Evolutionary conservation across 2,888 invertebrate genomes (phyloP).

Genomic region (Hermaeophaga mercurialis): DNA sequence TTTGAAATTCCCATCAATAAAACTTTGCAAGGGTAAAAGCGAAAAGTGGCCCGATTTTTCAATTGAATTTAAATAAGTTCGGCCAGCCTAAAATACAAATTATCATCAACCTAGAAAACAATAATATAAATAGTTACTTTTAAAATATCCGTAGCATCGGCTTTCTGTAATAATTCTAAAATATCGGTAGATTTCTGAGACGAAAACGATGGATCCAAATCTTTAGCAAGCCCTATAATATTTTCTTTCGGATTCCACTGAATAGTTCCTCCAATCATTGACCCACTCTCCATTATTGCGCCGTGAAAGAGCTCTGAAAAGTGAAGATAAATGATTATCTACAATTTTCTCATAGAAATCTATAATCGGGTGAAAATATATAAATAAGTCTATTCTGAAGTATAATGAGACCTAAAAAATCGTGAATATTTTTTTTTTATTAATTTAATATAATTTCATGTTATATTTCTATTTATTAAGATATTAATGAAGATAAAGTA

Average conservation of each 20-base stretch:
- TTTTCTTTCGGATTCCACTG: conserved; percentile 25
- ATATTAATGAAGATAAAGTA: too few species aligned
- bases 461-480: too few species aligned
- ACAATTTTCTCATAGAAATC: not conserved
- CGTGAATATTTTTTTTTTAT: too few species aligned
- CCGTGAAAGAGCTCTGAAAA: conserved; percentile 30
- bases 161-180: conserved; percentile 21
- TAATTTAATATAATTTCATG: too few species aligned
- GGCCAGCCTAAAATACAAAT: conserved; percentile 1
- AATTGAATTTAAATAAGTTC: conserved; percentile 13
- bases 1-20: conserved; percentile 27
- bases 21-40: conserved; percentile 25
- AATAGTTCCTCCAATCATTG: conserved; percentile 21
- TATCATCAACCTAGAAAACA: not conserved
- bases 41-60: conserved; percentile 27
- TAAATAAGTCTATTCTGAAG: too few species aligned
- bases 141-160: conserved; percentile 16
- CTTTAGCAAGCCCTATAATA: conserved; percentile 23
- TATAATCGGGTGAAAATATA: not conserved
- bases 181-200: conserved; percentile 26
- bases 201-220: conserved; percentile 23
- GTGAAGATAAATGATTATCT: not conserved
- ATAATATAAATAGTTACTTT: conserved; percentile 12
- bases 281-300: conserved; percentile 31
- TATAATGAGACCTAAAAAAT: too few species aligned